Conservation (phyloP, 1,140 invertebrate genomes). For the Triops cancriformis region DNA sequence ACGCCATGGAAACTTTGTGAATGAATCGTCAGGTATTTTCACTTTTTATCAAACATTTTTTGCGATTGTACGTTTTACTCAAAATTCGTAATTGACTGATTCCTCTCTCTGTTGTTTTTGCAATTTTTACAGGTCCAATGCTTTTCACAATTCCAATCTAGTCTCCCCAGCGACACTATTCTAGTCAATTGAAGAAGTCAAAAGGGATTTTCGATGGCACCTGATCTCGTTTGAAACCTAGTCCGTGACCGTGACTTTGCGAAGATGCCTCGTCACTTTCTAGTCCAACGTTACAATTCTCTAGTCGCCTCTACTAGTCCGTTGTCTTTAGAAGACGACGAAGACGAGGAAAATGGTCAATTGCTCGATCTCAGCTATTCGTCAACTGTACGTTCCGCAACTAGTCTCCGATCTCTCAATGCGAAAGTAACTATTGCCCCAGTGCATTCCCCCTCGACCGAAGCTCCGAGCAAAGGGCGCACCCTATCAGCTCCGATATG, state of each 20-base stretch:
- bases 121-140: background rate
- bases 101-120: background rate
- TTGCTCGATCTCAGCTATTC: background rate
- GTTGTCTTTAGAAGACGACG: conserved; percentile 10
- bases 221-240: background rate
- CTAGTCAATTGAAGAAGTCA: too few species aligned
- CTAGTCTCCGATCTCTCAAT: background rate
- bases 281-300: conserved; percentile 10
- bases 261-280: conserved; percentile 9
- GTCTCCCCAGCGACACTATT: too few species aligned
- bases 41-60: background rate
- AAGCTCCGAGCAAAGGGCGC: background rate
- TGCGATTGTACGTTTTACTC: background rate
- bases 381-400: background rate
- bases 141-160: background rate
- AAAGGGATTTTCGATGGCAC: background rate
- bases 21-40: background rate
- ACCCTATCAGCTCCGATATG: conserved; percentile 1
- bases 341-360: background rate
- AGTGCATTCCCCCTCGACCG: background rate
- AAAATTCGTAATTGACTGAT: background rate
- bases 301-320: conserved; percentile 8
- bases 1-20: background rate
- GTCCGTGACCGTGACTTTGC: conserved; percentile 11
- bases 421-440: background rate